phyloP scores from a whole-genome alignment of 2,113 vertebrate genomes.

The Brachyhypopomus occidentalis region DNA sequence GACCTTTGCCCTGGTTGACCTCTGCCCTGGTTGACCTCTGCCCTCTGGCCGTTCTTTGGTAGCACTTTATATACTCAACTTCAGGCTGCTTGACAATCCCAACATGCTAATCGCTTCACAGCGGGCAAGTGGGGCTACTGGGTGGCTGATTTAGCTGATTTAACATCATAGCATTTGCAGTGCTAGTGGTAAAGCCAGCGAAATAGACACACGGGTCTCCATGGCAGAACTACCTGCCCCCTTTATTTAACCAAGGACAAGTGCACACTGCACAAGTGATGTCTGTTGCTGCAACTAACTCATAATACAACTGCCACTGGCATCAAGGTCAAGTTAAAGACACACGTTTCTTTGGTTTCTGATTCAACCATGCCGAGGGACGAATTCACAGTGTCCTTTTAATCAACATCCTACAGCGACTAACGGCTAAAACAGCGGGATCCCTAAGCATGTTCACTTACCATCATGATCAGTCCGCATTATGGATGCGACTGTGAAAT shows the following conservation, averaged over 20 bases:
- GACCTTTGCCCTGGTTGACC: background rate
- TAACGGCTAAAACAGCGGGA: conserved; percentile 39
- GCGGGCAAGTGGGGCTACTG: too few species aligned
- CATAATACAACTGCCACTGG: background rate
- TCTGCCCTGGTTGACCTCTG: background rate
- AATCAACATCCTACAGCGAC: conserved; percentile 39
- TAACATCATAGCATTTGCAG: too few species aligned
- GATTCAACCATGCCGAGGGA: conserved; percentile 1
- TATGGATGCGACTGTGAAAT: conserved; percentile 12
- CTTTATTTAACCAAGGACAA: background rate
- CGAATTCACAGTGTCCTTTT: conserved; percentile 27
- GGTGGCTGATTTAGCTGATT: too few species aligned
- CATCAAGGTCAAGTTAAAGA: conserved; percentile 15
- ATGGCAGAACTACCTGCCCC: background rate
- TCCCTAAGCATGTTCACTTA: conserved; percentile 23
- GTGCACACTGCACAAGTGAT: background rate
- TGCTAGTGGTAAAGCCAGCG: background rate
- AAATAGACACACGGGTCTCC: background rate
- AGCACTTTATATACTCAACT: conserved; percentile 14
- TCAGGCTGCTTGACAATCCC: conserved; percentile 20
- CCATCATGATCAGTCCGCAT: conserved; percentile 31
- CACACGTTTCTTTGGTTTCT: background rate
- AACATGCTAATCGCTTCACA: too few species aligned
- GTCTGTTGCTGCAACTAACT: background rate
- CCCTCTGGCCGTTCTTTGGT: background rate